These are phyloP conservation scores for Podargus strigoides DNA, from an alignment of 2,797 vertebrate species.

Conservation along the genomic window DNA sequence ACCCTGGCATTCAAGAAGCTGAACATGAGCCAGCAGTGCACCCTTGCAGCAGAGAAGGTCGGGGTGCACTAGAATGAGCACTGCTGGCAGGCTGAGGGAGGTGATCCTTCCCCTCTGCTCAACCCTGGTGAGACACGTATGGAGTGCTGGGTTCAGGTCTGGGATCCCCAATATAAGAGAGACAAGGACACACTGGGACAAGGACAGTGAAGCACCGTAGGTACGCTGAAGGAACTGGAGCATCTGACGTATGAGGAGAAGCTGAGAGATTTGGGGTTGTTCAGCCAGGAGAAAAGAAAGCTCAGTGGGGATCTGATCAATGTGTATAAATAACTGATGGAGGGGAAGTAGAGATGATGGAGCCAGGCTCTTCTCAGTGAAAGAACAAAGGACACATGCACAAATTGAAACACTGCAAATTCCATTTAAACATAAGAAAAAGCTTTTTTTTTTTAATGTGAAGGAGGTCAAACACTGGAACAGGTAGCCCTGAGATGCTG, in stretches of 20 bases:
- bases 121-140: not conserved
- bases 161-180: not conserved
- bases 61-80: not conserved
- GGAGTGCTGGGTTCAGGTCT: not conserved
- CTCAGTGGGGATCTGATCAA: not conserved
- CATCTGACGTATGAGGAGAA: not conserved
- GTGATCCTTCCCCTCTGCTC: not conserved
- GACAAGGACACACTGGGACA: not conserved
- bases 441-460: not conserved
- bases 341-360: not conserved
- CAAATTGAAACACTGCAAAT: not conserved
- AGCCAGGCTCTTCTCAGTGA: not conserved
- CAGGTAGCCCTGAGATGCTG: not conserved
- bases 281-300: not conserved
- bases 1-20: not conserved
- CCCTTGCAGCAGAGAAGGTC: not conserved
- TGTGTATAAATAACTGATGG: not conserved
- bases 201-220: not conserved
- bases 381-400: not conserved
- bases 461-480: not conserved
- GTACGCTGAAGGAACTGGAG: not conserved
- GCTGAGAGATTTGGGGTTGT: not conserved
- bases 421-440: not conserved
- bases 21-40: not conserved
- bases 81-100: not conserved